These are phyloP conservation scores for Hepsetus odoe DNA, from an alignment of 2,113 vertebrate species.

Conservation along the genomic window DNA sequence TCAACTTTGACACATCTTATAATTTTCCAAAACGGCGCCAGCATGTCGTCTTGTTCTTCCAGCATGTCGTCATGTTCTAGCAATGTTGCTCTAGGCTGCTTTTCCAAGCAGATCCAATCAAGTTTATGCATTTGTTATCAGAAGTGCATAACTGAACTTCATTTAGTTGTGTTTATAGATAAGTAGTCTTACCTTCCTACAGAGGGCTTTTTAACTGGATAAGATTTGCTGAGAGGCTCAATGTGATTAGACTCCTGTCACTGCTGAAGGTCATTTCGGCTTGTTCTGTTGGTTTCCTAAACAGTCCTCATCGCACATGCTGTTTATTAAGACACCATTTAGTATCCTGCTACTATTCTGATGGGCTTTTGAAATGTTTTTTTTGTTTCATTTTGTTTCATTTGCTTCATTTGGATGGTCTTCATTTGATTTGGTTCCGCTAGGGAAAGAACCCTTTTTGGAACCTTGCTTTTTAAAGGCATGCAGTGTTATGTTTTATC, in stretches of 20 bases:
- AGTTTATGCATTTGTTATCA: not conserved
- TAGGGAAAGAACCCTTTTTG: too few species aligned
- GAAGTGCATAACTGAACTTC: not conserved
- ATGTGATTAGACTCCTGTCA: constrained; percentile 17
- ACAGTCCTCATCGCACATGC: not conserved
- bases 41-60: too few species aligned
- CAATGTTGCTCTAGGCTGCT: too few species aligned
- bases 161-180: not conserved
- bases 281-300: not conserved
- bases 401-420: too few species aligned
- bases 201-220: constrained; percentile 29
- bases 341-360: not conserved
- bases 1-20: too few species aligned
- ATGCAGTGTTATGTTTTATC: too few species aligned
- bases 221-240: constrained; percentile 19
- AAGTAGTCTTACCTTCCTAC: constrained; percentile 5
- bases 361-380: not conserved
- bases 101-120: too few species aligned
- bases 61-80: too few species aligned
- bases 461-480: too few species aligned
- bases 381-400: too few species aligned
- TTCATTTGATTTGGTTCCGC: too few species aligned
- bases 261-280: constrained; percentile 26
- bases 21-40: too few species aligned
- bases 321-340: not conserved